These are phyloP conservation scores for Poecilia gillii DNA, from an alignment of 2,797 vertebrate species.

Conservation along the genomic window DNA sequence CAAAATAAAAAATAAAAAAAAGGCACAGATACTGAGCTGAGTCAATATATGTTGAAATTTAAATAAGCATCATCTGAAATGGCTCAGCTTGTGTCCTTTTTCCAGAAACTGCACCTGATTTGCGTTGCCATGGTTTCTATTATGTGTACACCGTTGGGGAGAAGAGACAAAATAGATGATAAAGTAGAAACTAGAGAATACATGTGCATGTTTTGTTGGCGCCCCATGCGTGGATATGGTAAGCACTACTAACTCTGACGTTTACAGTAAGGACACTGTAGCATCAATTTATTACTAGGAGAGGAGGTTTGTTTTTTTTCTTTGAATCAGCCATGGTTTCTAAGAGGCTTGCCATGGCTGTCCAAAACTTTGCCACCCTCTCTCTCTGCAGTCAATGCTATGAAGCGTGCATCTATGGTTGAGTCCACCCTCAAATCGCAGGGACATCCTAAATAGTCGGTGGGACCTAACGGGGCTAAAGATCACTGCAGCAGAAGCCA, in stretches of 20 bases:
- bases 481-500: slow-evolving; percentile 78
- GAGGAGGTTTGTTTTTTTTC: slow-evolving; percentile 20
- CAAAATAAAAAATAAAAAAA: slow-evolving; percentile 66
- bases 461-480: slow-evolving; percentile 77
- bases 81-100: slow-evolving; percentile 63
- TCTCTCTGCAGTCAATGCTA: slow-evolving; percentile 55
- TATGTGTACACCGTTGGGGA: slow-evolving; percentile 48
- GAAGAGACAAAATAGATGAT: slow-evolving; percentile 27
- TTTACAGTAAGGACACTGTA: slow-evolving; percentile 32
- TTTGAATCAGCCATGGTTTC: slow-evolving; percentile 46
- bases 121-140: slow-evolving; percentile 75
- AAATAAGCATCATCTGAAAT: slow-evolving; percentile 67
- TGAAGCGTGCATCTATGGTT: slow-evolving; percentile 64
- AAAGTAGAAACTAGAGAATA: slow-evolving; percentile 24
- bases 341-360: slow-evolving; percentile 52
- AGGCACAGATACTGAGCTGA: slow-evolving; percentile 58
- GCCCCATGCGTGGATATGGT: slow-evolving; percentile 17
- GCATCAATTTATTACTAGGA: slow-evolving; percentile 48
- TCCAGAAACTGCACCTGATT: slow-evolving; percentile 52
- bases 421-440: slow-evolving; percentile 70
- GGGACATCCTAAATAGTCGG: slow-evolving; percentile 77
- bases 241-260: slow-evolving; percentile 17
- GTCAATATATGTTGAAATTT: slow-evolving; percentile 67
- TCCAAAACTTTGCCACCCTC: slow-evolving; percentile 49
- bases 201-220: slow-evolving; percentile 13